Conservation (phyloP, 2,113 vertebrate genomes). For the Paralichthys olivaceus region DNA sequence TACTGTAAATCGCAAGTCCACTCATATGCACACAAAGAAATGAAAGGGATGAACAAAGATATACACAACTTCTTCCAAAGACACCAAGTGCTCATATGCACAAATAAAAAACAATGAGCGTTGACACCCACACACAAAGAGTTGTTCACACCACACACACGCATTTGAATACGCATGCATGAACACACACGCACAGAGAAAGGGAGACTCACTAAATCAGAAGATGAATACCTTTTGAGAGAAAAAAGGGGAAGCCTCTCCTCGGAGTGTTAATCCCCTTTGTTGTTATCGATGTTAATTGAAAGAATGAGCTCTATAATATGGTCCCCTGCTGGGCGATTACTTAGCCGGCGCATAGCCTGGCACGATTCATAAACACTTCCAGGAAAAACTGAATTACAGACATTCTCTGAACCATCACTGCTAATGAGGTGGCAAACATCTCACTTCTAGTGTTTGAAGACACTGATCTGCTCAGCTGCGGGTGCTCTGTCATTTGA, state of each 20-base stretch:
- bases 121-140: neutral
- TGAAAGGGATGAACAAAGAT: neutral
- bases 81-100: slow-evolving; percentile 2
- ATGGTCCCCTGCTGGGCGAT: slow-evolving; percentile 61
- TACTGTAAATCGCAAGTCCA: neutral
- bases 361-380: slow-evolving; percentile 65
- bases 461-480: slow-evolving; percentile 40
- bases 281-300: slow-evolving; percentile 76
- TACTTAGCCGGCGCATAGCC: slow-evolving; percentile 51
- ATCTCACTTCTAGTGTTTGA: slow-evolving; percentile 25
- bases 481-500: slow-evolving; percentile 14
- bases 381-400: slow-evolving; percentile 58
- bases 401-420: slow-evolving; percentile 53
- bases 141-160: slow-evolving; percentile 3
- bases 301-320: slow-evolving; percentile 72
- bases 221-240: slow-evolving; percentile 40
- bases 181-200: slow-evolving; percentile 16
- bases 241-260: slow-evolving; percentile 29
- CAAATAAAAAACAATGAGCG: neutral
- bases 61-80: neutral
- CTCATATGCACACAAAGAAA: neutral
- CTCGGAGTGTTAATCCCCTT: slow-evolving; percentile 60
- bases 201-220: slow-evolving; percentile 11
- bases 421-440: slow-evolving; percentile 44
- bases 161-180: neutral